phyloP scores from a whole-genome alignment of 2,888 invertebrate species.

The Diachrysia chrysitis region DNA sequence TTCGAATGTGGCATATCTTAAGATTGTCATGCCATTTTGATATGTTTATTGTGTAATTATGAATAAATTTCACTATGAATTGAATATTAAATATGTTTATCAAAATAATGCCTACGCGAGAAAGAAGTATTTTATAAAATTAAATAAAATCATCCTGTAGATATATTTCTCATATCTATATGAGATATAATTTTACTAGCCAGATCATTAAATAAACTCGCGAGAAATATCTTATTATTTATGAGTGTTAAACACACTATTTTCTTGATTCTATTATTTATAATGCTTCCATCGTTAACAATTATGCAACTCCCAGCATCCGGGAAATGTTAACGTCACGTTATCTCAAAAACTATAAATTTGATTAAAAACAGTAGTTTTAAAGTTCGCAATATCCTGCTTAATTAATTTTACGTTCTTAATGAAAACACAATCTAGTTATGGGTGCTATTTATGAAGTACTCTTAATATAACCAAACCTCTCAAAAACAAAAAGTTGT shows the following conservation, averaged over 20 bases:
- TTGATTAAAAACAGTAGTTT: constrained; percentile 36
- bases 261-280: constrained; percentile 38
- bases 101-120: background rate
- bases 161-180: no score
- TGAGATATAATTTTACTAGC: background rate
- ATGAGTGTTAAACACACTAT: constrained; percentile 22
- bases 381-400: constrained; percentile 44
- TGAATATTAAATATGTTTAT: background rate
- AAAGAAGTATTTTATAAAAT: constrained; percentile 3
- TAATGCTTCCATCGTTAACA: constrained; percentile 17
- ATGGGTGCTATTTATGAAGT: no score
- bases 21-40: constrained; percentile 4
- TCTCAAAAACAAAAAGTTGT: background rate
- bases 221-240: constrained; percentile 24
- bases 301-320: constrained; percentile 42
- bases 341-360: constrained; percentile 46
- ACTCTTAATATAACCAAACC: no score
- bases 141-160: background rate
- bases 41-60: constrained; percentile 1
- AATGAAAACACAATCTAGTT: background rate
- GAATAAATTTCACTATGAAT: constrained; percentile 4
- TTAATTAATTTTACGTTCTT: constrained; percentile 17
- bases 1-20: constrained; percentile 4
- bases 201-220: background rate
- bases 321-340: constrained; percentile 49